Percentiles rank a stretch among this genome's conserved stretches.
Conservation (phyloP, 2,797 vertebrate genomes). For the Acipenser oxyrinchus region DNA sequence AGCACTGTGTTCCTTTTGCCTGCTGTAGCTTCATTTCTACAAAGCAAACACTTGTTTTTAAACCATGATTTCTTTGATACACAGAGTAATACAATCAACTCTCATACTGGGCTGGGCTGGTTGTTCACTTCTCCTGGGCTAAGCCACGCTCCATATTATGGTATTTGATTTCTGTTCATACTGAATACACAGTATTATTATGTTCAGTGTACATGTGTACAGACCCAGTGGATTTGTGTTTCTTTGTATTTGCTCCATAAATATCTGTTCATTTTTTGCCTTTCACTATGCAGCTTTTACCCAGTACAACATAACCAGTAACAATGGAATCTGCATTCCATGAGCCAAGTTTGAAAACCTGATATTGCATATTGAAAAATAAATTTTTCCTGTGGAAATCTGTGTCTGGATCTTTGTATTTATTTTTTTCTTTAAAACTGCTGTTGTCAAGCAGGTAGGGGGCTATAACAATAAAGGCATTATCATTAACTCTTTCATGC, state of each 20-base stretch:
- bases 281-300: constrained; percentile 46
- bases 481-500: background rate
- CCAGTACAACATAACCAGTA: constrained; percentile 54
- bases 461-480: too few relatives aligned
- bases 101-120: constrained; percentile 33
- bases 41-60: background rate
- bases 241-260: constrained; percentile 55
- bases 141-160: constrained; percentile 29
- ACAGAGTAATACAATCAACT: constrained; percentile 8
- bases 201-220: constrained; percentile 59
- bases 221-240: constrained; percentile 54
- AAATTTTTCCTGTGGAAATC: constrained; percentile 68
- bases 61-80: background rate
- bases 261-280: constrained; percentile 42
- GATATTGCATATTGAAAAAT: constrained; percentile 67
- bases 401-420: constrained; percentile 6
- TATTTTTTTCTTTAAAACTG: background rate
- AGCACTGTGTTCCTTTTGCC: too few relatives aligned
- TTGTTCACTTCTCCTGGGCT: constrained; percentile 27
- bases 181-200: constrained; percentile 59
- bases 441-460: too few relatives aligned
- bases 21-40: background rate
- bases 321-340: constrained; percentile 57
- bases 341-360: constrained; percentile 56
- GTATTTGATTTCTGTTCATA: constrained; percentile 44